Evolutionary conservation across 2,888 invertebrate genomes (phyloP).

Genomic region (Cataglyphis rosenhaueri): DNA sequence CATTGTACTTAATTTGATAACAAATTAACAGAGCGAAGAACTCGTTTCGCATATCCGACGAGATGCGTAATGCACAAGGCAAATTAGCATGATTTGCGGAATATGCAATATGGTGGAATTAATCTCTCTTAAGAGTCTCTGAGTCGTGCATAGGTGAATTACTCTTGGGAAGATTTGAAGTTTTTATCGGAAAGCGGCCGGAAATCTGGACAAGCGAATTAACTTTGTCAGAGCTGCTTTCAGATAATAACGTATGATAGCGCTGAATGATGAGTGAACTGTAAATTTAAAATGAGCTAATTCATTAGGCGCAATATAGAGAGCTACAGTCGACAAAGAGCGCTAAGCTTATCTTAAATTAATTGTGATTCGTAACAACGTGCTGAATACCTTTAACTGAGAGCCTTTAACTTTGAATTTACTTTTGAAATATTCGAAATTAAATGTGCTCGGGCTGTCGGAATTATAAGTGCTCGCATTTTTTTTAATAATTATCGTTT

Average conservation of each 20-base stretch:
- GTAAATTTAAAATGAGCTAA: constrained; percentile 47
- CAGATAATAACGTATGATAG: constrained; percentile 32
- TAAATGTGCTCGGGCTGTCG: neutral
- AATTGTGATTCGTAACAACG: constrained; percentile 37
- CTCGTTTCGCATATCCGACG: constrained; percentile 30
- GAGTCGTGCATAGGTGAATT: constrained; percentile 48
- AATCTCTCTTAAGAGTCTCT: constrained; percentile 48
- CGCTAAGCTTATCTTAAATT: constrained; percentile 45
- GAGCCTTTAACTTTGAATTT: neutral
- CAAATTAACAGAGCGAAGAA: constrained; percentile 33
- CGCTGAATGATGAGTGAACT: constrained; percentile 42
- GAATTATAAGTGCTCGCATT: neutral
- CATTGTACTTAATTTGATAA: constrained; percentile 32
- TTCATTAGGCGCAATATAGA: constrained; percentile 39
- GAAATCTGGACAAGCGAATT: constrained; percentile 16
- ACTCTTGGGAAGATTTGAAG: constrained; percentile 30
- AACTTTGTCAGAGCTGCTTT: constrained; percentile 33
- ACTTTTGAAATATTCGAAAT: neutral
- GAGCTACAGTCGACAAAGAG: constrained; percentile 20
- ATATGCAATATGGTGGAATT: constrained; percentile 38
- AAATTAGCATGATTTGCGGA: constrained; percentile 40
- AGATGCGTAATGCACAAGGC: constrained; percentile 31
- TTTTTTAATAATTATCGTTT: constrained; percentile 1
- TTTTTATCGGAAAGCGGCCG: constrained; percentile 34
- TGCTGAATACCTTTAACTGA: neutral